These are phyloP conservation scores for Thera britannica DNA, from an alignment of 2,888 invertebrate species.

Conservation along the genomic window DNA sequence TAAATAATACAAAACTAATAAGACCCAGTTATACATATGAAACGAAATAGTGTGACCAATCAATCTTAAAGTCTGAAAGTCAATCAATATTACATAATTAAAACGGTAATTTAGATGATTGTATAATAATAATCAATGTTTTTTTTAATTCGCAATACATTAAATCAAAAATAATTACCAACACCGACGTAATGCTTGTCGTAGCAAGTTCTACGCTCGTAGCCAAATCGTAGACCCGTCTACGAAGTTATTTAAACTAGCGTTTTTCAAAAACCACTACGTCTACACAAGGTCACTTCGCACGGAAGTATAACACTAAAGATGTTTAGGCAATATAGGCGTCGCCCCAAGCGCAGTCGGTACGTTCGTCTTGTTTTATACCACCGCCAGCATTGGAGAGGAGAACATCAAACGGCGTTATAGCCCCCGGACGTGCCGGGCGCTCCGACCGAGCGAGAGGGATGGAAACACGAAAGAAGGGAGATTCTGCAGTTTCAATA, in stretches of 20 bases:
- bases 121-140: too few relatives aligned
- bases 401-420: slow-evolving; percentile 84
- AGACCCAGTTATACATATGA: too few relatives aligned
- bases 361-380: slow-evolving; percentile 81
- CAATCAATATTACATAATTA: background rate
- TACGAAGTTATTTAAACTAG: slow-evolving; percentile 16
- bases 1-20: too few relatives aligned
- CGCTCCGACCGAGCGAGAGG: slow-evolving; percentile 63
- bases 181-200: slow-evolving; percentile 10
- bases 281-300: slow-evolving; percentile 73
- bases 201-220: slow-evolving; percentile 33
- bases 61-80: too few relatives aligned
- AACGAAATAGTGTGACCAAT: too few relatives aligned
- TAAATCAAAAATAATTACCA: slow-evolving; percentile 2
- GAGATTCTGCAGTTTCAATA: slow-evolving; percentile 73
- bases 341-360: slow-evolving; percentile 80
- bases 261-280: slow-evolving; percentile 38
- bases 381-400: slow-evolving; percentile 83
- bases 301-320: slow-evolving; percentile 73
- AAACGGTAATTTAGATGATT: too few relatives aligned
- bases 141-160: background rate
- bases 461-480: slow-evolving; percentile 64
- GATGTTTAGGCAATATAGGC: slow-evolving; percentile 85
- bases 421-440: slow-evolving; percentile 82
- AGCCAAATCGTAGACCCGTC: slow-evolving; percentile 27